These are phyloP conservation scores for Acronicta leporina DNA, from an alignment of 2,888 invertebrate genomes.

Conservation along the genomic window DNA sequence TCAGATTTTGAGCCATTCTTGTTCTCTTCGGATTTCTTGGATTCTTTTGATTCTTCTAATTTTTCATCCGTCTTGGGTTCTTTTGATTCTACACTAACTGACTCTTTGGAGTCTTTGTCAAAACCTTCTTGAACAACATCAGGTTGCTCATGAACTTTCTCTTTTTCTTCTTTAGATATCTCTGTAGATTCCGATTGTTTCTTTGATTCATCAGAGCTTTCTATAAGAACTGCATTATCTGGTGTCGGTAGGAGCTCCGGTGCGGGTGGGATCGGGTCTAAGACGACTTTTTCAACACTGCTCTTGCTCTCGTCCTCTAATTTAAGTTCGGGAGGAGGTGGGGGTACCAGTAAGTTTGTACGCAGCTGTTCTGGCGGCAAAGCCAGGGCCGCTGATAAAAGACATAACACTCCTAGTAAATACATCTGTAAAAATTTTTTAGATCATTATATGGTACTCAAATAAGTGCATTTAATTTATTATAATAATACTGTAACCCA, in stretches of 20 bases:
- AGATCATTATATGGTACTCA: background rate
- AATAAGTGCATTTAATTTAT: too few species aligned
- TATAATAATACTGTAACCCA: too few species aligned
- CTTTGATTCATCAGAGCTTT: background rate
- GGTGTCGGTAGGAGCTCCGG: background rate
- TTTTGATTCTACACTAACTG: constrained; percentile 23
- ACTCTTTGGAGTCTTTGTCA: constrained; percentile 12
- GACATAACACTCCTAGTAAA: constrained; percentile 59
- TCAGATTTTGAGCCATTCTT: constrained; percentile 12
- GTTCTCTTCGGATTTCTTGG: constrained; percentile 13
- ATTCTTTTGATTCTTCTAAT: background rate
- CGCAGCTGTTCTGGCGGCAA: constrained; percentile 55
- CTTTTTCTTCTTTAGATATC: constrained; percentile 3
- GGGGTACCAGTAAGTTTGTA: constrained; percentile 22
- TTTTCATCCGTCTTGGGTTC: constrained; percentile 7
- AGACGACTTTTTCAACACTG: constrained; percentile 9
- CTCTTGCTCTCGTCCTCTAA: constrained; percentile 15
- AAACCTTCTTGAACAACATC: background rate
- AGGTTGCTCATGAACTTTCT: background rate
- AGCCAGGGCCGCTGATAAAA: constrained; percentile 61
- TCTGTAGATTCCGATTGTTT: constrained; percentile 5
- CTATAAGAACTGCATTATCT: background rate
- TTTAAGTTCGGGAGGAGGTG: constrained; percentile 20
- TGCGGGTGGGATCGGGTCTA: background rate
- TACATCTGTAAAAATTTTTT: constrained; percentile 63